Conservation (phyloP, 2,797 vertebrate genomes). For the Liparis tanakae region DNA sequence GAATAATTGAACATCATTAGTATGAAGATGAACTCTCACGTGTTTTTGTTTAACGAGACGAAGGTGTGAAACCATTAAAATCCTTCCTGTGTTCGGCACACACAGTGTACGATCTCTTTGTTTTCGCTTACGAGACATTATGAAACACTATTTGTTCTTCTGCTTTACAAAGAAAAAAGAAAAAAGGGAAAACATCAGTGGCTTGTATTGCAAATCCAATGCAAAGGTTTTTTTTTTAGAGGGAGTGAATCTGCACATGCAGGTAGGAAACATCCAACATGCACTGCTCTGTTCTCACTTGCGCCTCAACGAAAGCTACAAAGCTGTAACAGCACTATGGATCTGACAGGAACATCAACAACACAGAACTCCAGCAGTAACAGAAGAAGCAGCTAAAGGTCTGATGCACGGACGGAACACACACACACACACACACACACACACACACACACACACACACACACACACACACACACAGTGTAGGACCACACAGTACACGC, state of each 20-base stretch:
- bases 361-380: background rate
- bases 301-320: conserved; percentile 7
- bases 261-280: conserved; percentile 44
- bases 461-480: no score
- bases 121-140: background rate
- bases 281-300: conserved; percentile 14
- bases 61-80: conserved; percentile 16
- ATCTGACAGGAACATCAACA: background rate
- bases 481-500: no score
- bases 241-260: conserved; percentile 4
- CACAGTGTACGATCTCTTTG: conserved; percentile 3
- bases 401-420: background rate
- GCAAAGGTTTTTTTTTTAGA: conserved; percentile 3
- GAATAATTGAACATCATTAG: conserved; percentile 52
- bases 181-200: background rate
- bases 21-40: conserved; percentile 30
- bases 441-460: no score
- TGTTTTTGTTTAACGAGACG: conserved; percentile 59
- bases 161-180: background rate
- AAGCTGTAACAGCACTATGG: background rate
- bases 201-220: conserved; percentile 1
- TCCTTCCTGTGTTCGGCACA: background rate
- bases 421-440: no score
- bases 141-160: background rate
- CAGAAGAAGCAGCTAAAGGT: background rate